Evolutionary conservation across 1,140 invertebrate genomes (phyloP).

Genomic region (Drosophila sp.): DNA sequence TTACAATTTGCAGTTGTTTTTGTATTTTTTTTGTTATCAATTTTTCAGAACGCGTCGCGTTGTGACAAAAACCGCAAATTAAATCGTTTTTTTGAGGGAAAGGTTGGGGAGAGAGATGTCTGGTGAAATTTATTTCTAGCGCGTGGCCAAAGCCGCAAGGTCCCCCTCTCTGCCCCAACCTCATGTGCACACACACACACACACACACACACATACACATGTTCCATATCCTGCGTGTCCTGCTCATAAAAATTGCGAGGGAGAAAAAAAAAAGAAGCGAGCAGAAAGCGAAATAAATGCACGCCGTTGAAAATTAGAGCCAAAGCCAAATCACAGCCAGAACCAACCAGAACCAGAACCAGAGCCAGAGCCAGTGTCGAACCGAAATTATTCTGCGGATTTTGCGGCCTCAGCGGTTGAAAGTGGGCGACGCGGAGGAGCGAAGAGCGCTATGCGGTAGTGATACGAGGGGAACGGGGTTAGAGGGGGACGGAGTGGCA

Average conservation of each 20-base stretch:
- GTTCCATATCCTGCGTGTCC: constrained; percentile 12
- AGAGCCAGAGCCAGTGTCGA: constrained; percentile 43
- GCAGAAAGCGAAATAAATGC: constrained; percentile 21
- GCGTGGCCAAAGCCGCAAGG: constrained; percentile 52
- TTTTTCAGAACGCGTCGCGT: constrained; percentile 49
- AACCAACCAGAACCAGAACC: constrained; percentile 29
- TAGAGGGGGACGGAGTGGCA: background rate
- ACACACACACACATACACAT: constrained; percentile 20
- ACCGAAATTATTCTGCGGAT: constrained; percentile 76
- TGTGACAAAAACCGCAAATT: constrained; percentile 76
- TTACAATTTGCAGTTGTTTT: constrained; percentile 28
- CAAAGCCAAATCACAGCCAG: constrained; percentile 48
- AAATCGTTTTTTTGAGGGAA: constrained; percentile 57
- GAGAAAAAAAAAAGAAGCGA: background rate
- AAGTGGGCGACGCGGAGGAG: background rate
- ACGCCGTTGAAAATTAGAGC: constrained; percentile 54
- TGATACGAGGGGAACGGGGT: background rate
- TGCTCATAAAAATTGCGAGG: constrained; percentile 13
- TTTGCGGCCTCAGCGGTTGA: constrained; percentile 56
- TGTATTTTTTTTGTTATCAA: constrained; percentile 64
- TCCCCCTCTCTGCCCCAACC: constrained; percentile 18
- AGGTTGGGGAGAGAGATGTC: constrained; percentile 20
- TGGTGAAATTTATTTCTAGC: constrained; percentile 72
- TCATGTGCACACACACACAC: constrained; percentile 13
- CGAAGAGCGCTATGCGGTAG: background rate